Conservation (phyloP, 92 coral and sea anemone genomes). For the Paramuricea clavata region DNA sequence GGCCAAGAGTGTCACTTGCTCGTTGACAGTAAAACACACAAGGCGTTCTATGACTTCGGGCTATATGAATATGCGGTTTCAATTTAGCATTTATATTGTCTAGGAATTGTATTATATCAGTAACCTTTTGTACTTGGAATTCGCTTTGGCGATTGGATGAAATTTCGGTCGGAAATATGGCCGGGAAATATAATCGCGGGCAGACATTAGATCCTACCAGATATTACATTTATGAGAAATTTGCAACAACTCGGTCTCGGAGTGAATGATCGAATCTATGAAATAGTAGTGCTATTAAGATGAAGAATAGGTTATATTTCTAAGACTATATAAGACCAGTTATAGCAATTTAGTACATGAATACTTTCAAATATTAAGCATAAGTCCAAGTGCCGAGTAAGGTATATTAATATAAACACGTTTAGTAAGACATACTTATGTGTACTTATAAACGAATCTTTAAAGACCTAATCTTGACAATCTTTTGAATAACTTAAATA, state of each 20-base stretch:
- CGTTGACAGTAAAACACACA: not conserved
- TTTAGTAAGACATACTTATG: not conserved
- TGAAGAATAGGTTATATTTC: not conserved
- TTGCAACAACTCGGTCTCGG: not conserved
- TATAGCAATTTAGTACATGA: not conserved
- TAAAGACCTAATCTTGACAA: not conserved
- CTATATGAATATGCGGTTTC: slow-evolving; percentile 14
- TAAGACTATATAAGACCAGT: not conserved
- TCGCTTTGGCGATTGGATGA: not conserved
- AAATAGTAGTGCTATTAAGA: not conserved
- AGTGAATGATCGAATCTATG: not conserved
- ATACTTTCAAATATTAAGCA: not conserved
- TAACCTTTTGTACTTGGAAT: not conserved
- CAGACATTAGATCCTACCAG: not conserved
- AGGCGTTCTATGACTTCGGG: not conserved
- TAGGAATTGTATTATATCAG: not conserved
- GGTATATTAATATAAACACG: not conserved
- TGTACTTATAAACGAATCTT: not conserved
- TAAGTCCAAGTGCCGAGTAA: not conserved
- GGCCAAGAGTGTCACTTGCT: slow-evolving; percentile 34
- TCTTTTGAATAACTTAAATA: slow-evolving; percentile 17
- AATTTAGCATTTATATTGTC: slow-evolving; percentile 7
- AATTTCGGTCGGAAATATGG: not conserved
- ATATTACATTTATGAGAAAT: slow-evolving; percentile 5
- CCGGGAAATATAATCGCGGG: not conserved